Conservation (phyloP, 2,888 invertebrate genomes). For the Eurytoma adleriae region DNA sequence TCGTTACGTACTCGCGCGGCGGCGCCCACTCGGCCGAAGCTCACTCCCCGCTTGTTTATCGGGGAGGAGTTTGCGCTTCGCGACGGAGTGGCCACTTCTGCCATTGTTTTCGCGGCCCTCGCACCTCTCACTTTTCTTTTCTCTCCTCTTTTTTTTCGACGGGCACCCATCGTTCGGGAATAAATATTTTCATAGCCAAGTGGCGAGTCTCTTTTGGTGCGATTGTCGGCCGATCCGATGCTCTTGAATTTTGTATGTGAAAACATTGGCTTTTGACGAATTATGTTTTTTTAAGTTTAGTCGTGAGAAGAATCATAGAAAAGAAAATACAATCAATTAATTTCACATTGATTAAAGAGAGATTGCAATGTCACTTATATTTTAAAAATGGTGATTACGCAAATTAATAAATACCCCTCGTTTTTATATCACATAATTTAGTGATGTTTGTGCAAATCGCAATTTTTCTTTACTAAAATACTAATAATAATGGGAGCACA, state of each 20-base stretch:
- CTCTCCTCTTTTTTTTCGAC: neutral
- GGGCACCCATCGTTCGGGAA: neutral
- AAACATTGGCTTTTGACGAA: neutral
- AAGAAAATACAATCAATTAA: too few relatives aligned
- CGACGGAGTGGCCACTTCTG: constrained; percentile 41
- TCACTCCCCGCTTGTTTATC: constrained; percentile 45
- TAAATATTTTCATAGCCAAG: constrained; percentile 11
- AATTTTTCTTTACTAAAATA: neutral
- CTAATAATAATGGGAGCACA: neutral
- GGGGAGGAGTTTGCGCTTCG: neutral
- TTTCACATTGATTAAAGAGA: too few relatives aligned
- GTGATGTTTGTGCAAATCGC: too few relatives aligned
- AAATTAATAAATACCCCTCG: too few relatives aligned
- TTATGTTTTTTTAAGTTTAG: too few relatives aligned
- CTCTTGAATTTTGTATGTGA: neutral
- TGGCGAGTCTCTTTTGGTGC: neutral
- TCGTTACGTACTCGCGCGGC: constrained; percentile 43
- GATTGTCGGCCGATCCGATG: neutral
- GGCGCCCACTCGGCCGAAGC: constrained; percentile 45
- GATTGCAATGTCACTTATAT: too few relatives aligned
- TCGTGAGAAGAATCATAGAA: too few relatives aligned
- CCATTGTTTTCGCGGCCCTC: constrained; percentile 35
- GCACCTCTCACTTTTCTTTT: neutral
- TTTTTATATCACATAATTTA: neutral
- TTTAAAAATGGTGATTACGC: too few relatives aligned